Evolutionary conservation across 2,888 invertebrate genomes (phyloP), one percentile per base, ranked within the genome.

Genomic region (Lochmaea crataegi): DNA sequence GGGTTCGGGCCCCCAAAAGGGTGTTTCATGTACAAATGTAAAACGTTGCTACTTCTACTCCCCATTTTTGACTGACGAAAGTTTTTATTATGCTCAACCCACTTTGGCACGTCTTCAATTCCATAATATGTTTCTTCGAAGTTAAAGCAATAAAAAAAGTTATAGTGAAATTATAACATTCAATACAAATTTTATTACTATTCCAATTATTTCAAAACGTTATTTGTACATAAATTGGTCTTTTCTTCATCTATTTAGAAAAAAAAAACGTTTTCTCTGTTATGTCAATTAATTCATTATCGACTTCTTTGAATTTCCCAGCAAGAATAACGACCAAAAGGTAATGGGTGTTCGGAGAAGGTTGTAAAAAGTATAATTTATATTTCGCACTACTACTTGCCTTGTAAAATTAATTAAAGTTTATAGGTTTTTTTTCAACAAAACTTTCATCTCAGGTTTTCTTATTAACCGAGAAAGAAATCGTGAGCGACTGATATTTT

Each of bases 371-470:
- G 73, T 69, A 67, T 74, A 76, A 76, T 76, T 76, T 74, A 76
- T 76, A 73, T 73, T 72, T 70, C 72, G 69, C 76, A 76, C 76
- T 76, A 76, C 76, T 76, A 72, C 68, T 74, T 74, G 74, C 64
- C 69, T 71, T 65, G 73, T 58, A 41, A 68, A 74, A 76, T 76
- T 76, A 72, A 76, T 76, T 76, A 76, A 70, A 72, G 69, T 72
- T 74, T 70, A 76, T 72, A 56, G 74, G 18, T 66, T 72, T 74
- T 69, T 74, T 45, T 32, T 7, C 41, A 41, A 60, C 66, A 68
- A 73, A 76, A 74, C 69, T 76, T 76, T 72, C 61, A 76, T 65
- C 53, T 41, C 69, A 26, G 51, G 65, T 68, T 53, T 72, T 68
- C 58, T 60, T 70, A 73, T 72, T 65, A 76, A 74, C 61, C 18